Percentiles rank a stretch among this genome's conserved stretches.
Conservation (phyloP, 2,797 vertebrate species). For the Gymnothorax javanicus region DNA sequence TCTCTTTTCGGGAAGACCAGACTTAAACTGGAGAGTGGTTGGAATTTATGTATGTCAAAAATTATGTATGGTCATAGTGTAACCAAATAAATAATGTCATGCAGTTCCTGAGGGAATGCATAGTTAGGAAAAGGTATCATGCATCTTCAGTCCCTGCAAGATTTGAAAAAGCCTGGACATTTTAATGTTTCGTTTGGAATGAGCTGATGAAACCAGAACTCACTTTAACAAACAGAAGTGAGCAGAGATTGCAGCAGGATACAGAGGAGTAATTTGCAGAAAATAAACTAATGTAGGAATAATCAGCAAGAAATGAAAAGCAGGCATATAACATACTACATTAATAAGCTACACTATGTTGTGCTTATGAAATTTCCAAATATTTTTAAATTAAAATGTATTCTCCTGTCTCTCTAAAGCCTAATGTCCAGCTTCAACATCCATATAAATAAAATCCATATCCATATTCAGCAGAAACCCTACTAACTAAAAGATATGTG, state of each 20-base stretch:
- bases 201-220: neutral
- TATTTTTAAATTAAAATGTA: neutral
- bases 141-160: neutral
- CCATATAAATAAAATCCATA: neutral
- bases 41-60: neutral
- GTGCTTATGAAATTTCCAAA: too few relatives aligned
- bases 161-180: neutral
- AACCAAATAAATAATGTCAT: neutral
- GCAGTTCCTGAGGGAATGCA: neutral
- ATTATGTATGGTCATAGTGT: neutral
- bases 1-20: neutral
- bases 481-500: neutral
- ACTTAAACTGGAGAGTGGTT: neutral
- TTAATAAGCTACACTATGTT: neutral
- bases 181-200: constrained; percentile 17
- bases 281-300: neutral
- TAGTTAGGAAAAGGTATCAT: neutral
- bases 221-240: neutral
- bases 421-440: neutral
- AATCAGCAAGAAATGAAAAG: neutral
- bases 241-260: neutral
- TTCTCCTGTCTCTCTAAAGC: neutral
- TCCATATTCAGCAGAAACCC: neutral
- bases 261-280: neutral
- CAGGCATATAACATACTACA: neutral